Evolutionary conservation across 1,140 invertebrate genomes (phyloP), one percentile per base, ranked within the genome.

Genomic region (Magallana angulata): DNA sequence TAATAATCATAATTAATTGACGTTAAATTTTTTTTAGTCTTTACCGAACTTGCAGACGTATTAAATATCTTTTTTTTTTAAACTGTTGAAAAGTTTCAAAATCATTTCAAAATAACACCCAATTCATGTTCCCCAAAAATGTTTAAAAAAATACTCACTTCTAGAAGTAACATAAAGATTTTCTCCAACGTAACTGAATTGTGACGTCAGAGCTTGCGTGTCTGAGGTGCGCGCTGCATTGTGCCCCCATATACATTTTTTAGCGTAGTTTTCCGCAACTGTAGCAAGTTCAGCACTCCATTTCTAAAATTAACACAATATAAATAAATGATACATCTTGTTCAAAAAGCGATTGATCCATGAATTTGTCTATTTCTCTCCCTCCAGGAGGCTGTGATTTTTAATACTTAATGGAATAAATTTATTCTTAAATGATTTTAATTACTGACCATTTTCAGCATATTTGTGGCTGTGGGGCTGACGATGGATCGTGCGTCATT

Each of bases 121-220:
- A 24, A 48, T 48, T 48, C 36, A 3, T 48, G 36, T 48, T 48
- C 36, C 36, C 36, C 36, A 3, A 48, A 48, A 48, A 48, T 48
- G 5, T 48, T 48, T 0, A 2, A 48, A 48, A 48, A 48, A 48
- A 48, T 62, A 76, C 68, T 76, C 24, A 76, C 68, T 76, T 76
- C 81, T 58, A 9, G 81, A 57, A 56, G 81, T 82, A 82, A 82
- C 48, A 14, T 64, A 86, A 12, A 89, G 18, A 56, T 89, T 89
- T 84, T 89, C 88, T 60, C 88, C 88, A n/a, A 89, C 88, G 82
- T 86, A 89, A n/a, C 36, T 84, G 68, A 84, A 87, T n/a, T 59
- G 30, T 58, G 57, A 36, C 30, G 57, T 62, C 30, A 76, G 8
- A 76, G 68, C 68, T 76, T 76, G 68, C 36, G 68, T 76, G n/a